Conservation (phyloP, 2,888 invertebrate species). For the Actias luna region DNA sequence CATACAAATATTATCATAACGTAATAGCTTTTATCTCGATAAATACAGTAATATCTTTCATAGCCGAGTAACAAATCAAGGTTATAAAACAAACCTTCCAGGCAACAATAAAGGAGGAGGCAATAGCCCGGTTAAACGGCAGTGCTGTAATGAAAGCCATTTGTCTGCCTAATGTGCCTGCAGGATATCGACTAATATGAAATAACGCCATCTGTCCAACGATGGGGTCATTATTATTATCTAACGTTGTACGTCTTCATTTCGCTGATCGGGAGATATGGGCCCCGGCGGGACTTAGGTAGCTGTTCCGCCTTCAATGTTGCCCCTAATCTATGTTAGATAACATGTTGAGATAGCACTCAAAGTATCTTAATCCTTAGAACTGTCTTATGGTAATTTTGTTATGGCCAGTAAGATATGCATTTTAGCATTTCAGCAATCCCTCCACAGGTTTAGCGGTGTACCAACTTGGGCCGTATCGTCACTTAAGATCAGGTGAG, state of each 20-base stretch:
- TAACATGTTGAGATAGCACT: not conserved
- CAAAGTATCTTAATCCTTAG: not conserved
- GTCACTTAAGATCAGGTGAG: no score
- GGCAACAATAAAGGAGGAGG: conserved; percentile 18
- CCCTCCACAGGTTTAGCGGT: no score
- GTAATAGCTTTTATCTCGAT: not conserved
- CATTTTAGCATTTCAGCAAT: no score
- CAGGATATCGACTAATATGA: conserved; percentile 71
- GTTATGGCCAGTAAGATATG: no score
- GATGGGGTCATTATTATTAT: conserved; percentile 59
- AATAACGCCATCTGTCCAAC: conserved; percentile 59
- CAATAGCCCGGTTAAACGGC: conserved; percentile 36
- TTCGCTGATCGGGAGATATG: conserved; percentile 67
- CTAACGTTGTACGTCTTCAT: conserved; percentile 56
- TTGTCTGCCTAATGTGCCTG: conserved; percentile 68
- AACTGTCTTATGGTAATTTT: not conserved
- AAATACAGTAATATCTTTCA: conserved; percentile 8
- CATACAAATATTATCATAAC: not conserved
- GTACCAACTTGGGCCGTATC: no score
- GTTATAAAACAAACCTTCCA: conserved; percentile 18
- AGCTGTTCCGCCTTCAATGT: not conserved
- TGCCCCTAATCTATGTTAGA: not conserved
- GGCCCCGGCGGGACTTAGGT: conserved; percentile 14
- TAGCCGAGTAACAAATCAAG: conserved; percentile 16
- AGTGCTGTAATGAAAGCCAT: conserved; percentile 63